Evolutionary conservation across 2,888 invertebrate genomes (phyloP), one percentile per base, ranked within the genome.

Genomic region (Leistus spinibarbis): DNA sequence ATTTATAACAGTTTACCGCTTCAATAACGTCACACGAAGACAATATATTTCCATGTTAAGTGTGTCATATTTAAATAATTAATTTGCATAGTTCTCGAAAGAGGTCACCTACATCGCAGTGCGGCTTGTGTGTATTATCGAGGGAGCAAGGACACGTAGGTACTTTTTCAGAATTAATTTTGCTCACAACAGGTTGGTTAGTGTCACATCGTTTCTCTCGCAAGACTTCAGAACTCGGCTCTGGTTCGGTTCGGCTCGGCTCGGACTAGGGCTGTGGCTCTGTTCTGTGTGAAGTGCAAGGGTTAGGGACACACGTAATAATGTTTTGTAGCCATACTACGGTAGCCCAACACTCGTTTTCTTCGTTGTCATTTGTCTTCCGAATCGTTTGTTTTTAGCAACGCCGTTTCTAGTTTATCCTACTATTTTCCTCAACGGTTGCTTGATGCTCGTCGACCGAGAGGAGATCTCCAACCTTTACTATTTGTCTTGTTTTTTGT

Each of bases 301-400:
- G 70, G 70, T 70, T 70, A 70, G 63, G 64, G 71, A 64, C 71
- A 40, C 40, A 71, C 54, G 71, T 71, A 71, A 71, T 71, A 71
- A 71, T 71, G 71, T 71, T 71, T 71, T 71, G 71, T 60, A 60
- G 60, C 60, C 60, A 16, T 53, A 1, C 5, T 17, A 16, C 5
- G n/a, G 40, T 40, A 40, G 40, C 60, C 23, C 71, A 10, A 68
- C 53, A 54, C 20, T 54, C 22, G 54, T 23, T 54, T 17, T 53
- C 22, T 53, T 67, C 67, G 10, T 70, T 54, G 71, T 64, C 71
- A 71, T 71, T 71, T 71, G 71, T 71, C 71, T 71, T 71, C 71
- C 53, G 23, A 71, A 23, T 71, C 71, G 71, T 71, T 71, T 71
- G 71, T 71, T 71, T 64, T 71, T 71, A 64, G 64, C 64, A 16